Base-by-base conservation (phyloP, 2,113 vertebrate species). In the Charina bottae region DNA sequence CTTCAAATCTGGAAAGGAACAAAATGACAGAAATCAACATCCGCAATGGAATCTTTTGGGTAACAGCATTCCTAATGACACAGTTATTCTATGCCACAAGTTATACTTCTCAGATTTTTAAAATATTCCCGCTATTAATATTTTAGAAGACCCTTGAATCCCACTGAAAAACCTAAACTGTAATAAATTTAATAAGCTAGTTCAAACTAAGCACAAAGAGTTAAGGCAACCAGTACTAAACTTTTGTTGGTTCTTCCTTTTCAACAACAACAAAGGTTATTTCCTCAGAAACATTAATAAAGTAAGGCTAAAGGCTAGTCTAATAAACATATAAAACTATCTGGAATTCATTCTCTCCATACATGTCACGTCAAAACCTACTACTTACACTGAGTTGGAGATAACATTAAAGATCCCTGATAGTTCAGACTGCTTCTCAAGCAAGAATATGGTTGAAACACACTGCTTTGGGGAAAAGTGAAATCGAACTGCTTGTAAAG, bases 1-100 rank as follows among this genome's bases (percentile, higher is more conserved):
- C 94, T 99, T 98, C 95, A 99, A 97, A 94, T 99, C 99, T 99
- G 97, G 91, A 96, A 96, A 54, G 94, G 42, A n/a, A 59, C 89
- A 92, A 88, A 53, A 28, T 53, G n/a, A 2, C 17, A 88, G 53
- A 83, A 60, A 49, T 58, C 55, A 60, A 33, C 2, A n/a, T 83
- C 6, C 37, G 42, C 53, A 86, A 59, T 26, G 7, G 49, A 64
- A 86, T 64, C 12, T 33, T 23, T 15, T 55, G 6, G 49, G 19
- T 72, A 37, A 58, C 19, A 26, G 58, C 13, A 87, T 17, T 2
- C 54, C 54, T 42, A 33, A n/a, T 60, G 60, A 89, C 37, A 17
- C 1, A 28, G 72, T 19, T 60, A n/a, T 49, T 68, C 13, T 37
- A 78, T 62, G 26, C 59, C 24, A 62, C 6, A 49, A 72, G 4